Percentiles rank a stretch among this genome's conserved stretches.
These are phyloP conservation scores for Embiotoca jacksoni DNA, from an alignment of 2,113 vertebrate species.

Conservation along the genomic window DNA sequence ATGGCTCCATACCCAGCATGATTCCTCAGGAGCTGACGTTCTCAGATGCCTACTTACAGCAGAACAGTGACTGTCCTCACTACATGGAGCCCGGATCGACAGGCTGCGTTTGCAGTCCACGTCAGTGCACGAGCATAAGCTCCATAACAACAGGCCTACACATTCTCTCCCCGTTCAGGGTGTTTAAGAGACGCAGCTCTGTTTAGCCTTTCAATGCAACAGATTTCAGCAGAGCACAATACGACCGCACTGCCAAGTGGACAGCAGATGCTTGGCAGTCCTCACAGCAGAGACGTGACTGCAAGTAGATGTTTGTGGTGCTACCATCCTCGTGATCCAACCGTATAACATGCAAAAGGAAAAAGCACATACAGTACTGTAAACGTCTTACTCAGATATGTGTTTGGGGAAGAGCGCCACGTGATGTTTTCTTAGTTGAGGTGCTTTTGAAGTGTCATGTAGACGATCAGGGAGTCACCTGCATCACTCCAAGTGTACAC, in stretches of 20 bases:
- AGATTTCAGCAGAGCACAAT: slow-evolving; percentile 21
- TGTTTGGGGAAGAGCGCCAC: slow-evolving; percentile 5
- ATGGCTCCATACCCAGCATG: slow-evolving; percentile 85
- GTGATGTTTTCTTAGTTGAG: not conserved
- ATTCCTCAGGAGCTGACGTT: slow-evolving; percentile 91
- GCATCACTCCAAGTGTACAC: too few species aligned
- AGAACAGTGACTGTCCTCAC: slow-evolving; percentile 83
- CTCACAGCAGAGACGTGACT: slow-evolving; percentile 35
- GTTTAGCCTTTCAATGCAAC: slow-evolving; percentile 78
- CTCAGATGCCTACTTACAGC: slow-evolving; percentile 90
- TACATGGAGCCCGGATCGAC: slow-evolving; percentile 85
- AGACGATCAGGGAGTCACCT: too few species aligned
- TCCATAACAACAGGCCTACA: slow-evolving; percentile 91
- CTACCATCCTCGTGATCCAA: slow-evolving; percentile 67
- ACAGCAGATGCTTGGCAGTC: slow-evolving; percentile 36
- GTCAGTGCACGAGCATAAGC: slow-evolving; percentile 89
- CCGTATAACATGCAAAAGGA: slow-evolving; percentile 29
- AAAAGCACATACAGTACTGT: slow-evolving; percentile 32
- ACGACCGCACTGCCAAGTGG: slow-evolving; percentile 36
- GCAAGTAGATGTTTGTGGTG: slow-evolving; percentile 69
- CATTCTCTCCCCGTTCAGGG: slow-evolving; percentile 88
- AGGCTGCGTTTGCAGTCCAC: slow-evolving; percentile 89
- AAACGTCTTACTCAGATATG: slow-evolving; percentile 50
- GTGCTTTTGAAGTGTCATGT: too few species aligned
- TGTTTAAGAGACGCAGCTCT: slow-evolving; percentile 93